A percentile compares a stretch with the other conserved stretches of the same genome.
phyloP scores from a whole-genome alignment of 1,140 invertebrate genomes.

The Chymomyza costata region DNA sequence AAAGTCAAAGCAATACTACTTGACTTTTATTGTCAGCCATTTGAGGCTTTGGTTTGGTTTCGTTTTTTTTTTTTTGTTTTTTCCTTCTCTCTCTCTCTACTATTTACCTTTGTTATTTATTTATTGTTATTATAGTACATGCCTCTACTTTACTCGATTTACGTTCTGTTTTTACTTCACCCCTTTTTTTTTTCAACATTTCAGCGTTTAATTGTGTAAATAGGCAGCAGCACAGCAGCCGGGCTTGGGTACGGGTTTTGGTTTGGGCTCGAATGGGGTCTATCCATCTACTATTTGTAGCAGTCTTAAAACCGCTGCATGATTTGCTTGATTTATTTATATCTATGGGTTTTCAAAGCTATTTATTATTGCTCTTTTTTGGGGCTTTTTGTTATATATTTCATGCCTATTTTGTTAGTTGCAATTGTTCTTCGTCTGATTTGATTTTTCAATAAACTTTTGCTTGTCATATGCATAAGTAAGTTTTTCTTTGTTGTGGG shows the following conservation, averaged over 20 bases:
- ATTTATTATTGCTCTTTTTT: too few relatives aligned
- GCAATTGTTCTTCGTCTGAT: too few relatives aligned
- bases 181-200: slow-evolving; percentile 13
- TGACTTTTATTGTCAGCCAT: slow-evolving; percentile 51
- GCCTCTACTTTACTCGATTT: slow-evolving; percentile 20
- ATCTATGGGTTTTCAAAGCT: too few relatives aligned
- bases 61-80: neutral
- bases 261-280: slow-evolving; percentile 29
- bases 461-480: too few relatives aligned
- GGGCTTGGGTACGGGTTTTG: slow-evolving; percentile 14
- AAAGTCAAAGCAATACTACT: too few relatives aligned
- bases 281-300: slow-evolving; percentile 39
- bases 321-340: slow-evolving; percentile 25
- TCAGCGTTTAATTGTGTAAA: slow-evolving; percentile 57
- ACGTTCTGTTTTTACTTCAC: slow-evolving; percentile 44
- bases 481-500: too few relatives aligned
- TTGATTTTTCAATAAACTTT: too few relatives aligned
- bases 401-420: too few relatives aligned
- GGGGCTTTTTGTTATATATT: too few relatives aligned
- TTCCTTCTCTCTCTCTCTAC: slow-evolving; percentile 26
- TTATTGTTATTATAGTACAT: slow-evolving; percentile 69
- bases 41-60: slow-evolving; percentile 27
- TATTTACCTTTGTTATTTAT: slow-evolving; percentile 72
- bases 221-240: too few relatives aligned
- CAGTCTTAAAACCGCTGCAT: slow-evolving; percentile 18